Conservation (phyloP, 1,140 invertebrate genomes). For the Drosophila pallidifrons region DNA sequence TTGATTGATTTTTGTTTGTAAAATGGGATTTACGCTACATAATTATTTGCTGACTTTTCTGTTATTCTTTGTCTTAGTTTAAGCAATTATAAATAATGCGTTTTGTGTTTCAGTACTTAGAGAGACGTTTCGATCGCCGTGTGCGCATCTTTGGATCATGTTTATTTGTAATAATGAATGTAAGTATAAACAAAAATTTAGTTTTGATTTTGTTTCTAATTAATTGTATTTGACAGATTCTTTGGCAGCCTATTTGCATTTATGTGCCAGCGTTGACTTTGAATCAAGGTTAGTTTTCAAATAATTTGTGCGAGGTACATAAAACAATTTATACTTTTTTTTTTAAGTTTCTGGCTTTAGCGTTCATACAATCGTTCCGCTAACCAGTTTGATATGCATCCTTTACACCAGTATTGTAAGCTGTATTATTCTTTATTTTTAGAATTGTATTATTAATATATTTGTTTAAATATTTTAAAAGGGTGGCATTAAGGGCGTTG, state of each 20-base stretch:
- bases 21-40: conserved; percentile 7
- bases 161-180: conserved; percentile 90
- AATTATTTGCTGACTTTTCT: not conserved
- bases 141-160: conserved; percentile 90
- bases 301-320: too few relatives aligned
- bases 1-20: not conserved
- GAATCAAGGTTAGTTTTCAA: conserved; percentile 87
- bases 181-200: conserved; percentile 83
- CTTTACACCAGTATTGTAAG: conserved; percentile 93
- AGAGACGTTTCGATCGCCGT: conserved; percentile 90
- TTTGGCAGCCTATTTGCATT: conserved; percentile 89
- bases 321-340: conserved; percentile 11
- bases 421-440: not conserved
- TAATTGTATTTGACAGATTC: conserved; percentile 84
- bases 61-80: not conserved
- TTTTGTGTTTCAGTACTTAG: conserved; percentile 88
- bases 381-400: conserved; percentile 91
- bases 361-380: conserved; percentile 88
- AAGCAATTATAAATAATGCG: not conserved
- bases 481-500: conserved; percentile 94
- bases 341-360: conserved; percentile 89
- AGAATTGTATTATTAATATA: not conserved
- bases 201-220: not conserved
- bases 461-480: conserved; percentile 72
- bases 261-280: conserved; percentile 93